Evolutionary conservation across 2,113 vertebrate species (phyloP).

Genomic region (Sylvietta virens): DNA sequence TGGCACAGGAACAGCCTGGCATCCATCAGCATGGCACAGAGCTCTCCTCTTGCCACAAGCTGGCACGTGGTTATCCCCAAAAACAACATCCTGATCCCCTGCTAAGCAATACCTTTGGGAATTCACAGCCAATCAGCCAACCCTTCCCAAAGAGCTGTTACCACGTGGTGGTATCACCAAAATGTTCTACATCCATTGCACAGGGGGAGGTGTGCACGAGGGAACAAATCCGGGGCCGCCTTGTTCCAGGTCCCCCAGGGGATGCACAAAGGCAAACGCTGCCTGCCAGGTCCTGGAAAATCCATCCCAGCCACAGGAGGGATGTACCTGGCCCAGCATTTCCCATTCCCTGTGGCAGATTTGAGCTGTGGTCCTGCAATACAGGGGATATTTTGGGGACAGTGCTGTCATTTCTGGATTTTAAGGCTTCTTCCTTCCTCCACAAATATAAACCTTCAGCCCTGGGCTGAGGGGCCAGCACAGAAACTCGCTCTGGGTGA

Average conservation of each 20-base stretch:
- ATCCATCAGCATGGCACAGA: background rate
- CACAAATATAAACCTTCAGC: background rate
- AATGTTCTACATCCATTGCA: rapidly evolving
- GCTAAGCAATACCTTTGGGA: background rate
- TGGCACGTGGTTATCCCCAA: background rate
- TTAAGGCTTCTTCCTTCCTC: background rate
- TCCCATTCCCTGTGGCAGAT: background rate
- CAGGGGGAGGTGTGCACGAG: background rate
- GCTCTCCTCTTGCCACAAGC: background rate
- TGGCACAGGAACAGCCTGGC: background rate
- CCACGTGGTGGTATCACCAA: background rate
- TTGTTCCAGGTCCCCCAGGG: background rate
- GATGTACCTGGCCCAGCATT: background rate
- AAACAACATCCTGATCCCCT: background rate
- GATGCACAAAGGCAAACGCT: background rate
- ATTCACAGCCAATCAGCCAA: background rate
- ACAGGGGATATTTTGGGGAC: background rate
- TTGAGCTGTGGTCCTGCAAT: rapidly evolving
- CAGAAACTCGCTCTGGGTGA: rapidly evolving
- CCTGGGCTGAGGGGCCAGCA: background rate
- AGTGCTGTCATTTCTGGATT: background rate
- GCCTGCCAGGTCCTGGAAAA: background rate
- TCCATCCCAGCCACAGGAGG: background rate
- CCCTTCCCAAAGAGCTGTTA: background rate
- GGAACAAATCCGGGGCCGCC: background rate